These are phyloP conservation scores for Vesta saturnalis DNA, from an alignment of 2,888 invertebrate species.

Conservation along the genomic window DNA sequence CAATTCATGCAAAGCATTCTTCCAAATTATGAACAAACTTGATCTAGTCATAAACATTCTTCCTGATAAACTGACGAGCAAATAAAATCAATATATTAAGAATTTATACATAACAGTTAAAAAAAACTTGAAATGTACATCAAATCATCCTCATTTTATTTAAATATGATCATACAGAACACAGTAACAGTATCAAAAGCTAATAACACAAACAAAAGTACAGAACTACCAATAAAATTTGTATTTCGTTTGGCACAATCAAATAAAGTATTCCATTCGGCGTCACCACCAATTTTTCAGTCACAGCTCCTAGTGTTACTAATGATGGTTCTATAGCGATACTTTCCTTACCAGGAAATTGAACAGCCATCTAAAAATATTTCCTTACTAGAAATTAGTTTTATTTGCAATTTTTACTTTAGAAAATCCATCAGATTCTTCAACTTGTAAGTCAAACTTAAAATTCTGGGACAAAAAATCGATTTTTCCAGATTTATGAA, in stretches of 20 bases:
- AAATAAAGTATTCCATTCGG: constrained; percentile 51
- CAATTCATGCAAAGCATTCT: too few relatives aligned
- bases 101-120: too few relatives aligned
- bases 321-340: constrained; percentile 41
- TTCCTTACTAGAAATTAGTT: too few relatives aligned
- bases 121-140: too few relatives aligned
- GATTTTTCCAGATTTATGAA: constrained; percentile 56
- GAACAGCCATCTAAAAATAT: constrained; percentile 42
- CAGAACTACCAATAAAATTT: constrained; percentile 27
- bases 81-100: too few relatives aligned
- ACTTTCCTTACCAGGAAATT: constrained; percentile 39
- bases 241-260: constrained; percentile 17
- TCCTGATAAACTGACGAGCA: too few relatives aligned
- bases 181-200: too few relatives aligned
- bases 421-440: constrained; percentile 39
- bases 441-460: constrained; percentile 51
- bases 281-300: constrained; percentile 51
- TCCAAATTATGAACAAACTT: too few relatives aligned
- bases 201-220: too few relatives aligned
- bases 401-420: constrained; percentile 40
- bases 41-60: too few relatives aligned
- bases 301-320: constrained; percentile 50
- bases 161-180: too few relatives aligned
- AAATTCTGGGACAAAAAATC: constrained; percentile 55
- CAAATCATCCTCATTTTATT: too few relatives aligned